Conservation (phyloP, 2,797 vertebrate genomes). For the Myiothlypis coronata region DNA sequence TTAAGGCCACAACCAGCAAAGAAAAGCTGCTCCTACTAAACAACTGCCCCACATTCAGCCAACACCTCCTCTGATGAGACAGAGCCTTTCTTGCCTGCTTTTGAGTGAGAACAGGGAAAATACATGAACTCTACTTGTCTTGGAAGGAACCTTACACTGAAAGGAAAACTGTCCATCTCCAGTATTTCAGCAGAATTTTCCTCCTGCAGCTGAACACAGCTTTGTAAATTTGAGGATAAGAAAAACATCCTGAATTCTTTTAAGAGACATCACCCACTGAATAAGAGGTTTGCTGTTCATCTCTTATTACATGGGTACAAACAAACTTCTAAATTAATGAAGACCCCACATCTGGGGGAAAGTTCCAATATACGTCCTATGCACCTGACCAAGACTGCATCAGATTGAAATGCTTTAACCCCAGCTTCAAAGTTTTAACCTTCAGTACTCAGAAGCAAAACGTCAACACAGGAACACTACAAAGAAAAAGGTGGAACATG, state of each 20-base stretch:
- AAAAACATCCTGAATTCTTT: background rate
- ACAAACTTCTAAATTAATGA: background rate
- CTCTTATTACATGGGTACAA: background rate
- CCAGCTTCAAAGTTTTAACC: background rate
- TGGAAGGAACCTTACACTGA: background rate
- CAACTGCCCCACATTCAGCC: rapidly evolving
- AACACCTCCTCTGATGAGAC: background rate
- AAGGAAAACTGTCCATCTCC: background rate
- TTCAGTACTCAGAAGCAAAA: background rate
- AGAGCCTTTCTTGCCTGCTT: background rate
- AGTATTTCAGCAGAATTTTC: background rate
- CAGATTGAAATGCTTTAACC: background rate
- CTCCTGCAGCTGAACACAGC: background rate
- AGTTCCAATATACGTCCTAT: background rate
- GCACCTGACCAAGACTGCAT: background rate
- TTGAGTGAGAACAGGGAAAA: background rate
- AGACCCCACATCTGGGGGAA: background rate
- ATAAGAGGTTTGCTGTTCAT: background rate
- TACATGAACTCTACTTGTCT: rapidly evolving
- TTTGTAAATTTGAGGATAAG: background rate
- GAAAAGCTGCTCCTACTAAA: background rate
- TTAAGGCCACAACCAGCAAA: background rate
- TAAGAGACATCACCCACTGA: rapidly evolving
- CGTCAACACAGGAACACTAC: background rate
- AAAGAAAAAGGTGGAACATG: background rate